Base-by-base conservation (phyloP, 2,888 invertebrate species). In the Daptonema setosum region DNA sequence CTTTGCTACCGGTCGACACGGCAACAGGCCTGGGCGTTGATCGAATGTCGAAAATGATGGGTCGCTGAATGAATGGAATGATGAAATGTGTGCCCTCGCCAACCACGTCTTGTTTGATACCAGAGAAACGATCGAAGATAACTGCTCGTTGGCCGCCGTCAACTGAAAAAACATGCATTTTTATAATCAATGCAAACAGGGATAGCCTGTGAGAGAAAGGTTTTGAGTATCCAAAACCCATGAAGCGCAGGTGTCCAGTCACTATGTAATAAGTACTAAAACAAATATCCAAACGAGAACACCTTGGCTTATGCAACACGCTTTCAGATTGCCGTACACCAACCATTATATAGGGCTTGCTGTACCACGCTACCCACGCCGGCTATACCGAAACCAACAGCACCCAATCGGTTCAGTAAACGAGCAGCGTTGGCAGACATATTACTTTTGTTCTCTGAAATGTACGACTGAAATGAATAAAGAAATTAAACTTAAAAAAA, bases 21-120 rank as follows among this genome's bases (percentile, higher is more conserved):
- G 93, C 90, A 22, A 99, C 83, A 76, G 90, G 91, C 73, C 95
- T 81, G 52, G 97, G 95, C 65, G 88, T 81, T 0, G 93, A 87
- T 63, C 97, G 79, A 64, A 95, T 87, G 73, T 99, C 95, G 74
- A 88, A 97, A 64, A 95, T 83, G 63, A 97, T 85, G n/a, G 97
- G 95, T 67, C 82, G 81, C 74, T 99, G 97, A 50, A 99, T 83
- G 93, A 95, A 95, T 3, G 97, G 97, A 71, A 99, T 82, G 68
- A 85, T 83, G 74, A 97, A 97, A 75, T 99, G 97, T 60, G 97
- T 97, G 52, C 97, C 97, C 76, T 97, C 97, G 28, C 95, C 95
- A 30, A 85, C 81, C 17, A 97, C 90, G 55, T 78, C 74, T 62
- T 84, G 82, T 72, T 91, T 90, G 48, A 99, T 83, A 70, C 97